Conservation (phyloP, 2,888 invertebrate genomes). For the Carpatolechia fugitivella region DNA sequence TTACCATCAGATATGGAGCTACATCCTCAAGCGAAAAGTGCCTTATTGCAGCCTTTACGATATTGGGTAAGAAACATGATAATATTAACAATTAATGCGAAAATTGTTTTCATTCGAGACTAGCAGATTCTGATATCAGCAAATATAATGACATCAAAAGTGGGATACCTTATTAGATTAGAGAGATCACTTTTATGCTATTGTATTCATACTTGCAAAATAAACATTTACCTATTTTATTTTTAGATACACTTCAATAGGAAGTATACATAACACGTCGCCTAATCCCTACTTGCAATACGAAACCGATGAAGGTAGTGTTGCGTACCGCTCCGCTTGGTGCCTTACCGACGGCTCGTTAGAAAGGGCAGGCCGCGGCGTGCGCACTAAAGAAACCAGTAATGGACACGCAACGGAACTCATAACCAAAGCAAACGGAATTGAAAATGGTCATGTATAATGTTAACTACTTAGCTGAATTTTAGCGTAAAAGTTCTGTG, state of each 20-base stretch:
- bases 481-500: background rate
- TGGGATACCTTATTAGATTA: too few relatives aligned
- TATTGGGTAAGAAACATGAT: conserved; percentile 83
- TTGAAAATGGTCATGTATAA: background rate
- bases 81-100: background rate
- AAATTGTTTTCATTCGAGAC: too few relatives aligned
- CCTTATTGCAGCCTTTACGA: conserved; percentile 96
- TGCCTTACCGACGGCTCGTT: conserved; percentile 75
- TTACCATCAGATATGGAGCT: conserved; percentile 95
- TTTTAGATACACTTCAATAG: conserved; percentile 91
- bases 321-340: conserved; percentile 86
- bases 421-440: background rate
- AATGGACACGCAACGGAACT: conserved; percentile 27
- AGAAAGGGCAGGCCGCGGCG: conserved; percentile 81
- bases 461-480: background rate
- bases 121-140: too few relatives aligned
- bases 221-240: background rate
- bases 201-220: too few relatives aligned
- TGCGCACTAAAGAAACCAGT: conserved; percentile 19
- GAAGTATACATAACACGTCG: conserved; percentile 87
- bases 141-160: too few relatives aligned
- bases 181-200: too few relatives aligned
- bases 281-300: conserved; percentile 86
- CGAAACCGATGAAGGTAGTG: conserved; percentile 62
- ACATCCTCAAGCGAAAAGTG: conserved; percentile 86